Evolutionary conservation across 2,113 vertebrate genomes (phyloP).

Genomic region (Mustela lutreola): DNA sequence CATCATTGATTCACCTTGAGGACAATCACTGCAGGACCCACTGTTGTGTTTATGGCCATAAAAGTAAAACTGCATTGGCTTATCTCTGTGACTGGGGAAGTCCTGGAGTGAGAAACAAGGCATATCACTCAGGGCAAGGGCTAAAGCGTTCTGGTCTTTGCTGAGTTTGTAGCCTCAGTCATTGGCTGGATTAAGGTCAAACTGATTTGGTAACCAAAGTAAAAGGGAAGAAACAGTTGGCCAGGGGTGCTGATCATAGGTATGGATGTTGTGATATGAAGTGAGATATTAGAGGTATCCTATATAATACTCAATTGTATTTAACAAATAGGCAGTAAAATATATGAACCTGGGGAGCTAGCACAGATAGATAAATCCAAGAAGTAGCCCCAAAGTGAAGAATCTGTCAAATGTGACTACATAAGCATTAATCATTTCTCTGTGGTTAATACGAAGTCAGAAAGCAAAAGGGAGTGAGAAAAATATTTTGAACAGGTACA

Average conservation of each 20-base stretch:
- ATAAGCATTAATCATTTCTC: background rate
- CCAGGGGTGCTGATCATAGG: background rate
- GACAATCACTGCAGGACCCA: background rate
- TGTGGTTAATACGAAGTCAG: background rate
- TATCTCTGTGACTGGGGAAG: background rate
- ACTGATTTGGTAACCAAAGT: background rate
- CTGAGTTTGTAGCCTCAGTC: background rate
- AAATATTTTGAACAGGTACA: background rate
- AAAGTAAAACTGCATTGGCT: background rate
- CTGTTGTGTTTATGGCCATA: background rate
- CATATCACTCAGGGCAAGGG: fast-evolving
- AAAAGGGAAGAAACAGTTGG: background rate
- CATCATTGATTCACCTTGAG: background rate
- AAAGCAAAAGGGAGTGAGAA: background rate
- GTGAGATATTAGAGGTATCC: background rate
- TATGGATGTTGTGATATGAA: background rate
- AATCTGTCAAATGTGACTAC: background rate
- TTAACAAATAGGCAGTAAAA: background rate
- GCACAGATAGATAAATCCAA: background rate
- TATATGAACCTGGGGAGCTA: background rate
- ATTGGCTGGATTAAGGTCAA: background rate
- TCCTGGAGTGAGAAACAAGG: background rate
- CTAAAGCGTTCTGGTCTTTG: fast-evolving
- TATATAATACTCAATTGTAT: background rate
- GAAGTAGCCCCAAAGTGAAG: background rate